Evolutionary conservation across 2,113 vertebrate genomes (phyloP).

Genomic region (Australoheros scitulus): DNA sequence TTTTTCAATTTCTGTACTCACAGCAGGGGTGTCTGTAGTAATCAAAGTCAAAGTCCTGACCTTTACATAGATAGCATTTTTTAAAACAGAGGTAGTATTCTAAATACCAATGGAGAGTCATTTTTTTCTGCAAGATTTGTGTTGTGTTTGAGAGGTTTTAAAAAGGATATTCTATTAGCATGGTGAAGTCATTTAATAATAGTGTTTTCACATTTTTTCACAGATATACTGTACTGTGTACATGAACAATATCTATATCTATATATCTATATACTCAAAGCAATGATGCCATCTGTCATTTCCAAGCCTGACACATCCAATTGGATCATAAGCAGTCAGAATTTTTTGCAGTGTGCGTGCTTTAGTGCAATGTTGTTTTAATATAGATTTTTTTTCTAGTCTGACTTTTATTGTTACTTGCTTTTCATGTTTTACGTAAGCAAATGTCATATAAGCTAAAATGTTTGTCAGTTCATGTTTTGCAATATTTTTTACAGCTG

Average conservation of each 20-base stretch:
- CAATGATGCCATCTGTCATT: conserved; percentile 72
- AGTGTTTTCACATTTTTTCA: conserved; percentile 72
- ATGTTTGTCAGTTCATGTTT: conserved; percentile 55
- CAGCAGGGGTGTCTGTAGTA: conserved; percentile 56
- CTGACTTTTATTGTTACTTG: conserved; percentile 15
- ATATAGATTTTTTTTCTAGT: conserved; percentile 37
- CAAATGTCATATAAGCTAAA: conserved; percentile 66
- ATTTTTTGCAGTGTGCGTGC: conserved; percentile 62
- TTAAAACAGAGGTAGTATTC: conserved; percentile 64
- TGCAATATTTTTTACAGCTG: conserved; percentile 27
- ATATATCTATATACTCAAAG: conserved; percentile 80
- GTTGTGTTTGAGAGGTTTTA: conserved; percentile 72
- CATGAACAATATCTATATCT: conserved; percentile 79
- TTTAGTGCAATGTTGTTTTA: conserved; percentile 71
- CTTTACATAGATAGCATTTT: conserved; percentile 60
- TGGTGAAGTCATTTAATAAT: conserved; percentile 78
- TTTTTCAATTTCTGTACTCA: conserved; percentile 68
- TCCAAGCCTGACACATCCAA: conserved; percentile 60
- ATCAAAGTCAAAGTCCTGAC: conserved; percentile 55
- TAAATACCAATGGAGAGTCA: conserved; percentile 42
- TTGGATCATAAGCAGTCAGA: conserved; percentile 62
- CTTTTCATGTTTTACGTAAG: conserved; percentile 44
- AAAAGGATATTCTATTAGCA: conserved; percentile 77
- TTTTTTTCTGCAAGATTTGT: conserved; percentile 64
- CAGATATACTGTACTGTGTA: conserved; percentile 78